phyloP scores from a whole-genome alignment of 1,140 invertebrate genomes.

The Colletes gigas region DNA sequence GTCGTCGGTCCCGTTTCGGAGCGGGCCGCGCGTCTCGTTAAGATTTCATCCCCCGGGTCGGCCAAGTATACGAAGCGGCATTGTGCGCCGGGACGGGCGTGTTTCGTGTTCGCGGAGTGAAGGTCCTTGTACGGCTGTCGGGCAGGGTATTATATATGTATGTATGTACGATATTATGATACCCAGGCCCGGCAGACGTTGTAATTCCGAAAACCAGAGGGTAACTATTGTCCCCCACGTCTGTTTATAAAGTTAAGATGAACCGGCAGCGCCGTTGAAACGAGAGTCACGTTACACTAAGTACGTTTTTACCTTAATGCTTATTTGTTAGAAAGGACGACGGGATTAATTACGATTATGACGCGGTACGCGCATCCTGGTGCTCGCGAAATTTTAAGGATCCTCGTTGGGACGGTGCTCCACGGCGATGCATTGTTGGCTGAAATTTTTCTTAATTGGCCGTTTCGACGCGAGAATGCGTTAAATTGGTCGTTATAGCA shows the following conservation, averaged over 20 bases:
- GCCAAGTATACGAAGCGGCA: slow-evolving; percentile 37
- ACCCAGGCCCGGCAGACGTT: slow-evolving; percentile 52
- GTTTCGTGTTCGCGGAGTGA: slow-evolving; percentile 61
- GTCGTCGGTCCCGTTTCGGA: slow-evolving; percentile 26
- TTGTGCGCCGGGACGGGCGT: slow-evolving; percentile 29
- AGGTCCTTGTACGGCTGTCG: slow-evolving; percentile 65
- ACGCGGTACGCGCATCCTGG: slow-evolving; percentile 17
- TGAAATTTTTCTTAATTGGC: neutral
- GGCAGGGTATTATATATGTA: slow-evolving; percentile 63
- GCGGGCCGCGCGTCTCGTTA: slow-evolving; percentile 40
- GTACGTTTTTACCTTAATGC: slow-evolving; percentile 54
- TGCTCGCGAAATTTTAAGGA: slow-evolving; percentile 41
- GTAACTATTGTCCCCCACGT: slow-evolving; percentile 59
- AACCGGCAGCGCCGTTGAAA: slow-evolving; percentile 51
- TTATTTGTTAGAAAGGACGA: slow-evolving; percentile 58
- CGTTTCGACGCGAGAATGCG: neutral
- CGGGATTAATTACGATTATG: slow-evolving; percentile 48
- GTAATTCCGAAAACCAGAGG: slow-evolving; percentile 58
- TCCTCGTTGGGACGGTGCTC: slow-evolving; percentile 27
- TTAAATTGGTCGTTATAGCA: too few relatives aligned
- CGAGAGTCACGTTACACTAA: slow-evolving; percentile 58
- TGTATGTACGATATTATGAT: slow-evolving; percentile 64
- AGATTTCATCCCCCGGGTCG: slow-evolving; percentile 50
- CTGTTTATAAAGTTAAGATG: slow-evolving; percentile 61
- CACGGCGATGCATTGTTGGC: slow-evolving; percentile 1